phyloP scores from a whole-genome alignment of 2,113 vertebrate genomes.

The Thamnophis sirtalis region DNA sequence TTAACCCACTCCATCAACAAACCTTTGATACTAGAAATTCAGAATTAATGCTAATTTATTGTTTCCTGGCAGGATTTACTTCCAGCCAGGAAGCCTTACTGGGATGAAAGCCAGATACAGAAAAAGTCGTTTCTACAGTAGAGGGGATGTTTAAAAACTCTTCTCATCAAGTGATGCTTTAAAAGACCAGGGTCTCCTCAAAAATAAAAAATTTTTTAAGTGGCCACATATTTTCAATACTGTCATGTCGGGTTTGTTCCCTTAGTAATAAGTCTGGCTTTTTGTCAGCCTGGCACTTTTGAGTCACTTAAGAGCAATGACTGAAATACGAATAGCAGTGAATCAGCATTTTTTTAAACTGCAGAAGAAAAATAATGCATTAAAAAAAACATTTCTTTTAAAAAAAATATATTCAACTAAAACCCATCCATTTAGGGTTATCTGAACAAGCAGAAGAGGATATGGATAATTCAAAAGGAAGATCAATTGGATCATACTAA shows the following conservation, averaged over 20 bases:
- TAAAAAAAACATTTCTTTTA: not conserved
- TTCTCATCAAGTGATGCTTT: not conserved
- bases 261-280: not conserved
- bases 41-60: not conserved
- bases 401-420: not conserved
- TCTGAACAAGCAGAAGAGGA: not conserved
- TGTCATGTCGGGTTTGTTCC: not conserved
- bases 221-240: not conserved
- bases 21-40: not conserved
- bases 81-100: not conserved
- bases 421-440: not conserved
- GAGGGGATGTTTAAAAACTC: not conserved
- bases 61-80: not conserved
- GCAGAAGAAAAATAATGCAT: not conserved
- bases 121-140: not conserved
- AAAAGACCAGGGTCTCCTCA: not conserved
- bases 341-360: not conserved
- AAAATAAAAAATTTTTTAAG: not conserved
- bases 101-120: not conserved
- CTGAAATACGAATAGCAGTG: not conserved
- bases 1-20: not conserved
- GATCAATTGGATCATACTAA: not conserved
- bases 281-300: not conserved
- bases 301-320: not conserved
- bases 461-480: not conserved